Evolutionary conservation across 2,797 vertebrate species (phyloP), one percentile per base, ranked within the genome.

Genomic region (Caiman crocodilus): DNA sequence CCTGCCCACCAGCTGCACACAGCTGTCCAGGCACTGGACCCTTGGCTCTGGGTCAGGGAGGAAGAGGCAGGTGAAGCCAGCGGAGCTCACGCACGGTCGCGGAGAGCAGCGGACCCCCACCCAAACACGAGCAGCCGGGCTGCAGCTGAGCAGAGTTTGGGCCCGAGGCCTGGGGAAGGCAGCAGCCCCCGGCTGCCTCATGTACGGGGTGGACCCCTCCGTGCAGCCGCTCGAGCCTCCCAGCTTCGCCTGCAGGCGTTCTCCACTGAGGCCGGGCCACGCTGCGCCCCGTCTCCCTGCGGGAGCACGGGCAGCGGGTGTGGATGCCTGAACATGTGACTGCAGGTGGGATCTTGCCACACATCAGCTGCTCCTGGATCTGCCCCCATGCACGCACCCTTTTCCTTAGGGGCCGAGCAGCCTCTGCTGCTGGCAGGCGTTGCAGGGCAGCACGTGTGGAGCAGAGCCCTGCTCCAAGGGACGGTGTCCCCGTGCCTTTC

Each of bases 401-500:
- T 35, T 35, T 35, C 35, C 35, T 35, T 35, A 35, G 35, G 35
- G 35, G 35, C 35, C 35, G 35, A 35, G 35, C 35, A 5, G 35
- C n/a, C 64, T 67, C 32, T 50, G 42, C 42, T 50, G 9, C 42
- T 50, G 42, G 42, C 42, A 50, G 42, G 65, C 64, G 30, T 30
- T 69, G 65, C 20, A 18, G 65, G 64, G 64, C 18, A 16, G 26
- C 28, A 18, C 17, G 26, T 28, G 65, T 28, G 71, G 30, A 82
- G 61, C 84, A 14, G 74, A 10, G 14, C 42, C 55, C 26, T 63
- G 74, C n/a, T 50, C 14, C 5, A 2, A 23, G 63, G 25, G 63
- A 18, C 6, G 0, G 9, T 1, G 5, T 0, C 42, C 42, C 42
- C 42, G 42, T 50, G 42, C 42, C 42, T 10, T 50, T 50, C 42